Base-by-base conservation (phyloP, 2,888 invertebrate species). In the Teleiodes luculella region DNA sequence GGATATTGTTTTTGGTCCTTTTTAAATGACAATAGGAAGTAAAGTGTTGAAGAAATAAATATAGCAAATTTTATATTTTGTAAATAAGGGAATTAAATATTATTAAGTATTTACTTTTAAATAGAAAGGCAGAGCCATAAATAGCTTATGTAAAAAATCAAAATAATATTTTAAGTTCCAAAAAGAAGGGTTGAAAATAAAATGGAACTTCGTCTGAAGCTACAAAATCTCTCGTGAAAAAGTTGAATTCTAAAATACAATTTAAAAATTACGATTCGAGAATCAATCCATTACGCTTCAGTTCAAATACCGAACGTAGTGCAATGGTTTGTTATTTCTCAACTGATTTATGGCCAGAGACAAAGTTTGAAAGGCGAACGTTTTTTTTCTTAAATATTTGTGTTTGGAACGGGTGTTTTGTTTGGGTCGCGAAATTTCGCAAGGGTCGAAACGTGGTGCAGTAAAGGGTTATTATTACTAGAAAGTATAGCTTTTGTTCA, bases 371-470 rank as follows among this genome's bases (percentile, higher is more conserved):
- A 86, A 84, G 83, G 70, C 70, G 73, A 70, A 70, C 64, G 67
- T 75, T 80, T 79, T 83, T n/a, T 83, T 82, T 83, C 75, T 83
- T 74, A 74, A 84, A 86, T 88, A 88, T 89, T 88, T 89, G 87
- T 86, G 76, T 83, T 83, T 58, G 62, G 68, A 78, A 82, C 87
- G 89, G 88, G 86, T 87, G 88, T 88, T 88, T 86, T 89, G 85
- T 88, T 88, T 87, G 86, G 80, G 81, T 79, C 20, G 39, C 83
- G 71, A 83, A 83, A 85, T 79, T 82, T 83, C 78, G 87, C 87
- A 83, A 86, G 86, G 89, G 88, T 85, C 74, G 74, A 72, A 77
- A 80, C 56, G 63, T 60, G 60, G 69, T 74, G 78, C 75, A 74
- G 28, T 13, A 84, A 89, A 86, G 85, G 89, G 87, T 76, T 74